Evolutionary conservation across 2,797 vertebrate genomes (phyloP).

Genomic region (Periophthalmus magnuspinnatus): DNA sequence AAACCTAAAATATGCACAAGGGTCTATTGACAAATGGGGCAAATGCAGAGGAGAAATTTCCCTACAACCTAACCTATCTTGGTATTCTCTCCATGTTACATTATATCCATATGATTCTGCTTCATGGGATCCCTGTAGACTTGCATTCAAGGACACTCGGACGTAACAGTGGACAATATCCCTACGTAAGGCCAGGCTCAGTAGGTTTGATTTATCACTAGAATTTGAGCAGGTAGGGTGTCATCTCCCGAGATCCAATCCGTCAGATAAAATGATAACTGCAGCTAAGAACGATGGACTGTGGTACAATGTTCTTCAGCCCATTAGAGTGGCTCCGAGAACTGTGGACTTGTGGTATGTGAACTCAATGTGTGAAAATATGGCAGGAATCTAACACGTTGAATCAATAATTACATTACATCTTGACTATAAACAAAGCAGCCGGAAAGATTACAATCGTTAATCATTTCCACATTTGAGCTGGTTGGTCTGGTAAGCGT

Average conservation of each 20-base stretch:
- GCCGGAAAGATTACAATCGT: slow-evolving; percentile 4
- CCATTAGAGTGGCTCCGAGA: slow-evolving; percentile 39
- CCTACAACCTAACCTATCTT: background rate
- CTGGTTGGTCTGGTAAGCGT: slow-evolving; percentile 13
- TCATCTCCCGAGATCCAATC: slow-evolving; percentile 19
- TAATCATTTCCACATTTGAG: slow-evolving; percentile 5
- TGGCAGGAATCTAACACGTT: slow-evolving; percentile 9
- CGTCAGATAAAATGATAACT: slow-evolving; percentile 34
- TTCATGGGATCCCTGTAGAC: slow-evolving; percentile 27
- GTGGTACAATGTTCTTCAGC: slow-evolving; percentile 28
- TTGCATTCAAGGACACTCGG: slow-evolving; percentile 48
- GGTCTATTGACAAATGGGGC: no score
- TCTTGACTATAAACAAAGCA: slow-evolving; percentile 3
- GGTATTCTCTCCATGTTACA: background rate
- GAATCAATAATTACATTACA: slow-evolving; percentile 17
- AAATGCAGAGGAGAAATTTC: background rate
- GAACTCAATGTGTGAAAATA: slow-evolving; percentile 11
- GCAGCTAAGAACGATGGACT: slow-evolving; percentile 25
- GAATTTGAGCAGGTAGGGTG: slow-evolving; percentile 34
- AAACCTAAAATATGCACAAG: no score
- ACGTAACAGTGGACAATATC: slow-evolving; percentile 35
- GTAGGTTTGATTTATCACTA: slow-evolving; percentile 26
- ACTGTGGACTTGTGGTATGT: slow-evolving; percentile 6
- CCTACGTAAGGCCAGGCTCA: slow-evolving; percentile 1
- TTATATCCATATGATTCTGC: background rate